phyloP scores from a whole-genome alignment of 2,113 vertebrate species.

The Chaetura pelagica region DNA sequence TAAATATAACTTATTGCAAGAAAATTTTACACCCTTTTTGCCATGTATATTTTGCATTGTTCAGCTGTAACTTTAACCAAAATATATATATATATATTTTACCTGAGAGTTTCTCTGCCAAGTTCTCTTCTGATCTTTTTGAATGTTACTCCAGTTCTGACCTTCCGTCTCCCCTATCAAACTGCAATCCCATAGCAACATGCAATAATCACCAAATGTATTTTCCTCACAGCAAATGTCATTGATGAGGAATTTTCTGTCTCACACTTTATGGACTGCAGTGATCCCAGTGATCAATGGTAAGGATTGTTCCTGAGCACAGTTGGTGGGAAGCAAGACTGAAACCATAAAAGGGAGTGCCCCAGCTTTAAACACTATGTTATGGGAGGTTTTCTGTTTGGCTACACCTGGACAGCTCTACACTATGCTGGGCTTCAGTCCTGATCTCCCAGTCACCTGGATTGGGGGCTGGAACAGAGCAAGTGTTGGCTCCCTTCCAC shows the following conservation, averaged over 20 bases:
- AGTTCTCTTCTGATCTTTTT: background rate
- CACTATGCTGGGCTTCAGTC: background rate
- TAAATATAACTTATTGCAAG: background rate
- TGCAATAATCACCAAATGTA: background rate
- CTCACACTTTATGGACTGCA: constrained; percentile 52
- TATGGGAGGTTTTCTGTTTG: background rate
- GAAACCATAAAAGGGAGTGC: background rate
- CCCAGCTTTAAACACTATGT: background rate
- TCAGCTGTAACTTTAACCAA: background rate
- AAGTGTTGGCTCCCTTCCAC: background rate
- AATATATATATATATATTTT: background rate
- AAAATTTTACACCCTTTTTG: background rate
- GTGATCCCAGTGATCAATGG: constrained; percentile 66
- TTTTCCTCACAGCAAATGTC: constrained; percentile 47
- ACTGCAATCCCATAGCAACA: background rate
- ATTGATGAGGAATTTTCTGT: constrained; percentile 66
- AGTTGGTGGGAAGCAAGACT: background rate
- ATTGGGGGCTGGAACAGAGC: background rate
- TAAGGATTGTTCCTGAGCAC: constrained; percentile 28
- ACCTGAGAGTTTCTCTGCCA: background rate
- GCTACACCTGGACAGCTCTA: background rate
- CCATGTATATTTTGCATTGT: background rate
- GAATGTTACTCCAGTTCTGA: background rate
- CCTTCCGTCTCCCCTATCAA: background rate
- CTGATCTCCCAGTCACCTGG: background rate